Conservation (phyloP, 2,113 vertebrate genomes). For the Rhizomys pruinosus region DNA sequence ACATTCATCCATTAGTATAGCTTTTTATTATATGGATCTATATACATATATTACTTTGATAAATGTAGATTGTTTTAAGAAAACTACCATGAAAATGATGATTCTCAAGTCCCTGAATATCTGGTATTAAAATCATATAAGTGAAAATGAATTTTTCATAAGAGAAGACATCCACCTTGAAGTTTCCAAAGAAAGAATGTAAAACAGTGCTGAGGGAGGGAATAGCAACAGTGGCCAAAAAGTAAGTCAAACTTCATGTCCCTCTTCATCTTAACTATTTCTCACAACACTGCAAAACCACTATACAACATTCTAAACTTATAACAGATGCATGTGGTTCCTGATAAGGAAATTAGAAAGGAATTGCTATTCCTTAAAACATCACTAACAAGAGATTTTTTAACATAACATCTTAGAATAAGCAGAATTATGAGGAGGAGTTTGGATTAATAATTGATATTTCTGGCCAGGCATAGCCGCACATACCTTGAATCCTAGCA, state of each 20-base stretch:
- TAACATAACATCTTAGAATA: neutral
- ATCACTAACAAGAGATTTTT: neutral
- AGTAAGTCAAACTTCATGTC: neutral
- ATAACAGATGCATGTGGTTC: neutral
- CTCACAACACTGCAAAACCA: neutral
- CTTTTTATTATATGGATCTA: conserved; percentile 12
- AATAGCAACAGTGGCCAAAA: neutral
- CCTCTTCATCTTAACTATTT: neutral
- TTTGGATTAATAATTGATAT: conserved; percentile 16
- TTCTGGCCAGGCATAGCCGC: neutral
- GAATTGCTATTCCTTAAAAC: neutral
- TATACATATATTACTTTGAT: neutral
- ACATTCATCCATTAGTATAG: neutral
- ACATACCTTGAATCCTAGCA: too few species aligned
- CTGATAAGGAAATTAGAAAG: neutral
- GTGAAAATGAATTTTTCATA: neutral
- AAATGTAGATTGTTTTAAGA: neutral
- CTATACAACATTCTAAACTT: neutral
- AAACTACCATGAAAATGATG: neutral
- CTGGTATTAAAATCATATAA: neutral
- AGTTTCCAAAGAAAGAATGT: neutral
- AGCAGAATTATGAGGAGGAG: neutral
- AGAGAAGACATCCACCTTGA: neutral
- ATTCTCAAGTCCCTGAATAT: neutral
- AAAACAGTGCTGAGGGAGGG: rapidly evolving